Conservation (phyloP, 37 sponge, comb jelly and placozoan genomes). For the Aplysina aerophoba region DNA sequence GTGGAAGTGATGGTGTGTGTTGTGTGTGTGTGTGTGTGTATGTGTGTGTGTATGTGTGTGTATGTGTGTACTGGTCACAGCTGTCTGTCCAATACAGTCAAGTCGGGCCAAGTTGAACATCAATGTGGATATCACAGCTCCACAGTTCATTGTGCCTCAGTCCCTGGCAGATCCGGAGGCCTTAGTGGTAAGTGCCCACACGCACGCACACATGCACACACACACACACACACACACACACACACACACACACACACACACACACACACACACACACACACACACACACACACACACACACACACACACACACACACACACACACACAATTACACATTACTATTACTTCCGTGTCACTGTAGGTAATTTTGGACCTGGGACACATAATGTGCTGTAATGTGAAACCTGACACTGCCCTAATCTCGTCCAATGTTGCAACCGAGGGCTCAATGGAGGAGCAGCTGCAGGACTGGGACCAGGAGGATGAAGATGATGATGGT, state of each 20-base stretch:
- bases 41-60: slow-evolving; percentile 8
- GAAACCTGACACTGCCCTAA: neutral
- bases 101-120: slow-evolving; percentile 49
- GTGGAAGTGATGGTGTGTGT: slow-evolving; percentile 51
- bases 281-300: neutral
- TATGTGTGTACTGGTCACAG: neutral
- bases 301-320: too few relatives aligned
- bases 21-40: neutral
- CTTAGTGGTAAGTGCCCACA: slow-evolving; percentile 53
- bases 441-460: neutral
- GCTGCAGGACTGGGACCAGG: neutral
- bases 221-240: neutral
- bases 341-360: neutral
- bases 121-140: slow-evolving; percentile 80
- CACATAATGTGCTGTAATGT: slow-evolving; percentile 71
- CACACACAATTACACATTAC: neutral
- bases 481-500: slow-evolving; percentile 48
- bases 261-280: neutral
- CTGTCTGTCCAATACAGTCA: slow-evolving; percentile 21
- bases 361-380: slow-evolving; percentile 88
- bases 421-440: slow-evolving; percentile 37
- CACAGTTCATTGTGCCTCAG: slow-evolving; percentile 79
- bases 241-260: too few relatives aligned
- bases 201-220: neutral
- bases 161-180: slow-evolving; percentile 48